Conservation (phyloP, 1,140 invertebrate genomes). For the Popillia japonica region DNA sequence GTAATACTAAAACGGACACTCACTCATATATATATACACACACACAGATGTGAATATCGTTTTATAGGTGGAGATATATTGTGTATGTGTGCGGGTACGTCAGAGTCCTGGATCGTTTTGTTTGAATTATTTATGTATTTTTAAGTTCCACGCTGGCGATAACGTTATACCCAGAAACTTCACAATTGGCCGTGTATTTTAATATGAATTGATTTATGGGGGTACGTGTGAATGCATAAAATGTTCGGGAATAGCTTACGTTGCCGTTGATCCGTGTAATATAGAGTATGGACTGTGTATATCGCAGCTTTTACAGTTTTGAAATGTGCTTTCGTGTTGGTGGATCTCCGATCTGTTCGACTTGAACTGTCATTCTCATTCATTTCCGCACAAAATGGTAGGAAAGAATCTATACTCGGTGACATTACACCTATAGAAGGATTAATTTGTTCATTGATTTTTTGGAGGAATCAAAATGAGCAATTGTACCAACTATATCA, state of each 20-base stretch:
- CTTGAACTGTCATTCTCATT: too few relatives aligned
- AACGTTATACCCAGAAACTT: constrained; percentile 18
- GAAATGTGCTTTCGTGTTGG: too few relatives aligned
- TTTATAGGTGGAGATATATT: not conserved
- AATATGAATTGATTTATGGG: constrained; percentile 29
- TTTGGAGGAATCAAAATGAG: too few relatives aligned
- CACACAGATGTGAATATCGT: not conserved
- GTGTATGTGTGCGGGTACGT: constrained; percentile 10
- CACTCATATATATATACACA: not conserved
- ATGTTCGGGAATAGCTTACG: not conserved
- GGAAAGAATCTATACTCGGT: too few relatives aligned
- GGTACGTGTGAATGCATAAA: constrained; percentile 3
- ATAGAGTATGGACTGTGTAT: not conserved
- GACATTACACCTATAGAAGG: too few relatives aligned
- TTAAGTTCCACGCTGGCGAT: constrained; percentile 18
- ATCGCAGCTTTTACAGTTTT: too few relatives aligned
- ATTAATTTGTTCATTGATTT: too few relatives aligned
- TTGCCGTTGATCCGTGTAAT: not conserved
- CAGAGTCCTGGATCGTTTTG: not conserved
- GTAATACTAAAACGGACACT: not conserved
- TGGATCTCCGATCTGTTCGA: too few relatives aligned
- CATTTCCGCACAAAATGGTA: too few relatives aligned
- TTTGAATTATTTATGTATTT: constrained; percentile 33
- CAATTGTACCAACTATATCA: too few relatives aligned
- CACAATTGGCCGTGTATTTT: constrained; percentile 24